Conservation (phyloP, 2,888 invertebrate genomes). For the Epinotia demarniana region DNA sequence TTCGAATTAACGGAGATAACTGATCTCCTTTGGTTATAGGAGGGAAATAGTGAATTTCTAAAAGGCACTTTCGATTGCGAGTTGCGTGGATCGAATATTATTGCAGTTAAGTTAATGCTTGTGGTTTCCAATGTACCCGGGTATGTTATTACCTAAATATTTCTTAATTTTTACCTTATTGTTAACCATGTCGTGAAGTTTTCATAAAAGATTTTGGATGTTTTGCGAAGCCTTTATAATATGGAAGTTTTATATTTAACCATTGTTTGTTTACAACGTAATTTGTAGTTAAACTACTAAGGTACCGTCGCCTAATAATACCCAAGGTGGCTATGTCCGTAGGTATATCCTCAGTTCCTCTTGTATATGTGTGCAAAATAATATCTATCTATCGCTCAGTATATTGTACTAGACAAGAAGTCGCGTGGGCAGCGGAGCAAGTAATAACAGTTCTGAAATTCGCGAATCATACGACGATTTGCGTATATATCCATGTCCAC, state of each 20-base stretch:
- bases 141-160: background rate
- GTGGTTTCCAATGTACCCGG: background rate
- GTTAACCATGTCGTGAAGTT: background rate
- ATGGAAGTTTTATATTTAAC: no score
- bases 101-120: conserved; percentile 14
- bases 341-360: no score
- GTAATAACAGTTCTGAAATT: background rate
- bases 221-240: no score
- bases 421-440: conserved; percentile 1
- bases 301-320: no score
- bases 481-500: background rate
- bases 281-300: no score
- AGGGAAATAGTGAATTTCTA: conserved; percentile 37
- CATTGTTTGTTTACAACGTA: no score
- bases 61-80: conserved; percentile 42
- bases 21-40: conserved; percentile 35
- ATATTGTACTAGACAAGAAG: background rate
- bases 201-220: no score
- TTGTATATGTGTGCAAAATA: background rate
- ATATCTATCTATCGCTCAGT: background rate
- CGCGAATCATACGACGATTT: background rate
- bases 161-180: background rate
- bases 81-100: conserved; percentile 31
- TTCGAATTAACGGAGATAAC: background rate
- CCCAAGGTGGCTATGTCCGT: no score